These are phyloP conservation scores for Monochamus saltuarius DNA, from an alignment of 1,140 invertebrate species.

Conservation along the genomic window DNA sequence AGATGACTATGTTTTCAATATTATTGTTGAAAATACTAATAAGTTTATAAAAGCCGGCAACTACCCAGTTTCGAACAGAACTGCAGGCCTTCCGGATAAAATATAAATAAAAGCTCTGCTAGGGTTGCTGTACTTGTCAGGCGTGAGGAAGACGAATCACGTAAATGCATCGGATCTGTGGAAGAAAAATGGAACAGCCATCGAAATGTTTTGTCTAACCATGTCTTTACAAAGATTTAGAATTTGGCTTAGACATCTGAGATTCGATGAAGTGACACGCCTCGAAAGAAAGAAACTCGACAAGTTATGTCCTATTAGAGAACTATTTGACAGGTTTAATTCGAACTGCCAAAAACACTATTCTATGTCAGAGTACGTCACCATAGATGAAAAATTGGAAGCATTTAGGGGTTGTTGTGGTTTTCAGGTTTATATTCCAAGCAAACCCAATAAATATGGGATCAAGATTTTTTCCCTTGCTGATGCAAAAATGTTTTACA, in stretches of 20 bases:
- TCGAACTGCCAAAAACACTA: slow-evolving; percentile 28
- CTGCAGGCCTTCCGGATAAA: slow-evolving; percentile 9
- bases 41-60: no score
- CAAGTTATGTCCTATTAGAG: slow-evolving; percentile 22
- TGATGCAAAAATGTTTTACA: slow-evolving; percentile 40
- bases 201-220: slow-evolving; percentile 49
- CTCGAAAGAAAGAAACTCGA: slow-evolving; percentile 35
- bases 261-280: slow-evolving; percentile 52
- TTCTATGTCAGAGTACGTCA: slow-evolving; percentile 30
- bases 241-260: slow-evolving; percentile 53
- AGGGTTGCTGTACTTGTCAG: slow-evolving; percentile 22
- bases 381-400: slow-evolving; percentile 25
- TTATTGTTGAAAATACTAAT: no score
- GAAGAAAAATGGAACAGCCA: slow-evolving; percentile 47
- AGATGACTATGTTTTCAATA: no score
- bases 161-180: slow-evolving; percentile 36
- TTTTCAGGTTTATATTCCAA: slow-evolving; percentile 24
- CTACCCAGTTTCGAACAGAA: background rate
- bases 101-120: slow-evolving; percentile 18
- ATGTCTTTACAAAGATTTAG: slow-evolving; percentile 56
- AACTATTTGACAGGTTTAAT: slow-evolving; percentile 31
- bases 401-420: slow-evolving; percentile 24
- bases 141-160: slow-evolving; percentile 5
- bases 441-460: slow-evolving; percentile 41
- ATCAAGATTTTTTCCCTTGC: slow-evolving; percentile 46